Conservation (phyloP, 2,888 invertebrate species). For the Hyposoter didymator region DNA sequence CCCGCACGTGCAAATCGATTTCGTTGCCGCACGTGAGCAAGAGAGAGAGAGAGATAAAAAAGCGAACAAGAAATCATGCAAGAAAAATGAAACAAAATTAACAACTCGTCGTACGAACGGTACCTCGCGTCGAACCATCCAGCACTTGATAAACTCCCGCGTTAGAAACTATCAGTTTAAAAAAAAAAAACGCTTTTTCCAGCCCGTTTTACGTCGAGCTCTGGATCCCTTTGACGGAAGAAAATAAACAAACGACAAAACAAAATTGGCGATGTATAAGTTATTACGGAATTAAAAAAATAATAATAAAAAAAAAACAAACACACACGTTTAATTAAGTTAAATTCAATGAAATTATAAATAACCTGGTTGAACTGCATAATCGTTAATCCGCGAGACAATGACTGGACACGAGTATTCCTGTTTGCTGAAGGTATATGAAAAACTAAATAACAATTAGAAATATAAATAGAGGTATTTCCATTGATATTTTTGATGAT, state of each 20-base stretch:
- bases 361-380: constrained; percentile 72
- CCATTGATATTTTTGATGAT: constrained; percentile 82
- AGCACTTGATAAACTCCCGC: constrained; percentile 39
- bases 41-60: not conserved
- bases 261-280: constrained; percentile 22
- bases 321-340: constrained; percentile 2
- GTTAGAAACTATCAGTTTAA: not conserved
- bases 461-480: constrained; percentile 80
- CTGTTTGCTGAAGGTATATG: constrained; percentile 75
- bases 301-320: not conserved
- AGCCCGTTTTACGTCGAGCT: not conserved
- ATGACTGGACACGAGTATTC: constrained; percentile 82
- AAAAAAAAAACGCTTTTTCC: not conserved
- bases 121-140: constrained; percentile 18
- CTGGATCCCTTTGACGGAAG: not conserved
- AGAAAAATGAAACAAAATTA: not conserved
- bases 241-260: constrained; percentile 35
- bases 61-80: not conserved
- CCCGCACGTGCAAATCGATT: constrained; percentile 65
- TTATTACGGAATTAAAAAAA: constrained; percentile 17
- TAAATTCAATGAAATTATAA: constrained; percentile 51
- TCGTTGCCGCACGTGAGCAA: not conserved
- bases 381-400: constrained; percentile 75
- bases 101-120: not conserved
- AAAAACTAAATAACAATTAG: constrained; percentile 74